Base-by-base conservation (phyloP, 1,140 invertebrate species). In the Orussus abietinus region DNA sequence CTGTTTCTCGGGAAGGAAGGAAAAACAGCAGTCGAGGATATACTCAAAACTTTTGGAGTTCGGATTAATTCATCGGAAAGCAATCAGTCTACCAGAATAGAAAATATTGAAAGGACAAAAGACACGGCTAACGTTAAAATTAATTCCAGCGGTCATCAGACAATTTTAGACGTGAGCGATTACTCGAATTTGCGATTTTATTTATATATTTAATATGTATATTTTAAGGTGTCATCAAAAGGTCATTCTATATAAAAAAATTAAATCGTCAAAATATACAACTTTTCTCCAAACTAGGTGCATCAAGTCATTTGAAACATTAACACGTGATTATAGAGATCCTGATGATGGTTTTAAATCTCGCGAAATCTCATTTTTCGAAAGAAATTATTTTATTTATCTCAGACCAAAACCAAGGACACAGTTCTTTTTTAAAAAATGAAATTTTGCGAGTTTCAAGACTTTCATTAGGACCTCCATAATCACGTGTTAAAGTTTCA, bases 1-100 rank as follows among this genome's bases (percentile, higher is more conserved):
- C 69, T 80, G 5, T 86, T 95, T 62, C 63, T 94, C 30, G 78
- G 80, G 13, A 75, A 77, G 50, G 89, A 94, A 30, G 82, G 84
- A 7, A 76, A 77, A 41, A 78, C 77, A 28, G 81, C 84, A 2
- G 81, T 92, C 0, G 75, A 83, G 49, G 77, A 77, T 35, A 77
- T 88, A 5, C 66, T 91, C 11, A 55, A 74, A 9, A 83, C 78
- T 6, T 80, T 88, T 36, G 72, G 77, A 10, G 66, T 85, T 10
- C 75, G 11, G 25, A 57, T 20, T 32, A 47, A 34, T 18, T 32
- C 11, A 6, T 35, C 15, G 2, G 33, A 45, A 20, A 25, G n/a
- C 10, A 48, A 57, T 32, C 36, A 9, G 1, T 61, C 58, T 18
- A 52, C 53, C 20, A 62, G 66, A 50, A 45, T 57, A 30, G 39